Conservation (phyloP, 2,113 vertebrate species). For the Forbesichthys papilliferus region DNA sequence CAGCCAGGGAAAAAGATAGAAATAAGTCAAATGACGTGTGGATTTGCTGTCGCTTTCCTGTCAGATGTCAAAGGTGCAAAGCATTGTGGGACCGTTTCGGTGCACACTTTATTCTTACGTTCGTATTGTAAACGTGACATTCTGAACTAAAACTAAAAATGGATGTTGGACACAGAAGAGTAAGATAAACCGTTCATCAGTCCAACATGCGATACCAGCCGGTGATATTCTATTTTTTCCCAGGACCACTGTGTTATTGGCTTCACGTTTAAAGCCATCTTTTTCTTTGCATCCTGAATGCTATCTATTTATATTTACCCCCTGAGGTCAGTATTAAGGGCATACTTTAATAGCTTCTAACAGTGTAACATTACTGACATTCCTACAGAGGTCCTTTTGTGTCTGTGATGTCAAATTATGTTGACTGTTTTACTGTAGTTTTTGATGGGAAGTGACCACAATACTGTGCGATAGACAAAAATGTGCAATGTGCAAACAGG, state of each 20-base stretch:
- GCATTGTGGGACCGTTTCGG: background rate
- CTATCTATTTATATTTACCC: constrained; percentile 8
- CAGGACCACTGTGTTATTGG: constrained; percentile 49
- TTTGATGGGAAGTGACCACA: constrained; percentile 41
- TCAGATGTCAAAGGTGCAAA: background rate
- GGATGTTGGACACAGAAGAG: background rate
- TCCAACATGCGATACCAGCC: constrained; percentile 13
- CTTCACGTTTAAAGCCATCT: constrained; percentile 19
- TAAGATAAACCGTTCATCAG: constrained; percentile 5
- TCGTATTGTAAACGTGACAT: no score
- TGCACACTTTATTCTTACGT: no score
- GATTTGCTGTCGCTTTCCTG: background rate
- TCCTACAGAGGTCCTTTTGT: no score
- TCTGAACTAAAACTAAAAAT: no score
- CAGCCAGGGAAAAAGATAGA: background rate
- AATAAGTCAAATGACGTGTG: background rate
- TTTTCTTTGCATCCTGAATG: constrained; percentile 33
- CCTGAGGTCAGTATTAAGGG: constrained; percentile 37
- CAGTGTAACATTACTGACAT: constrained; percentile 22
- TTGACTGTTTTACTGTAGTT: background rate
- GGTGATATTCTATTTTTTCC: constrained; percentile 18
- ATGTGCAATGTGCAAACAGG: constrained; percentile 25
- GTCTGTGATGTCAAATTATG: no score
- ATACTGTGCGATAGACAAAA: constrained; percentile 58
- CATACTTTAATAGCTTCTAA: constrained; percentile 34